Base-by-base conservation (phyloP, 2,797 vertebrate genomes). In the Carduelis carduelis region DNA sequence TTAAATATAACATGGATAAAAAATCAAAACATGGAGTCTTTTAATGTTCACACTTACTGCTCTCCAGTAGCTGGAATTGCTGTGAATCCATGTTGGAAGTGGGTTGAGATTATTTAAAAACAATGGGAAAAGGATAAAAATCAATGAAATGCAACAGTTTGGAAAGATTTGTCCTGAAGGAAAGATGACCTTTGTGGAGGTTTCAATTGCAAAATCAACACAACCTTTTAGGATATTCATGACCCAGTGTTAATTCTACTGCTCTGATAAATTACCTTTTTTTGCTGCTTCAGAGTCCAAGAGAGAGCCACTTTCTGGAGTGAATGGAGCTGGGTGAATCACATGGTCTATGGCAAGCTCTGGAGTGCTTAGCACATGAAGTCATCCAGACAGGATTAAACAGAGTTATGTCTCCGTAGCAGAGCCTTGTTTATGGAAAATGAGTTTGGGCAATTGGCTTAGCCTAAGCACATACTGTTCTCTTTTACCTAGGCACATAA, bases 341-440 rank as follows among this genome's bases (percentile, higher is more conserved):
- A 90, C 87, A 85, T 95, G 96, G 85, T 95, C 90, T 93, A 96
- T 90, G 80, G 72, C 87, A 92, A 93, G 43, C 65, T 76, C 64
- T 56, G 85, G 93, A 98, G 95, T 97, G 95, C 97, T 95, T 96
- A 81, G 90, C 65, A 90, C 94, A 94, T 98, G 98, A 98, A 98
- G 93, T 98, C 97, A 98, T 97, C 88, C 93, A 89, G 93, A 97
- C 93, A 93, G 91, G 93, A 97, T 97, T 97, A 96, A 95, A 96
- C 89, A 87, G 86, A 96, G 93, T 95, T 97, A 94, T 95, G 97
- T 98, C 96, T 97, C 96, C 12, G 39, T 55, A 95, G 95, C 95
- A 86, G 76, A 91, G 91, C 82, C 87, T 95, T 98, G 97, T 98
- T 98, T 98, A 98, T 96, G 97, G 97, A 98, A 98, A 98, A 96